Evolutionary conservation across 2,797 vertebrate species (phyloP).

Genomic region (Amblyopsis hoosieri): DNA sequence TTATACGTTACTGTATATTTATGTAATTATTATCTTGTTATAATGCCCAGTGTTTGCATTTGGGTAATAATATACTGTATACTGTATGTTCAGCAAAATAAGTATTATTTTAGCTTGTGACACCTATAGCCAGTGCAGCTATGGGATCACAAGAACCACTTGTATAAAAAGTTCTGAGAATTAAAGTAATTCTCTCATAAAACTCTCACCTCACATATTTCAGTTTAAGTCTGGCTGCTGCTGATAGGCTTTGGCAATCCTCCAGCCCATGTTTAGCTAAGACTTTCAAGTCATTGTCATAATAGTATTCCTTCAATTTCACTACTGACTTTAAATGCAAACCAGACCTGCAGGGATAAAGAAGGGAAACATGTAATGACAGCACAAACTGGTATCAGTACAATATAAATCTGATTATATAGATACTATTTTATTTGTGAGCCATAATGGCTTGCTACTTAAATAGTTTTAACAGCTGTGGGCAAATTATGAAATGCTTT

Average conservation of each 20-base stretch:
- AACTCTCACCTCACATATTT: slow-evolving; percentile 63
- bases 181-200: slow-evolving; percentile 51
- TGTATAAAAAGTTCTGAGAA: too few species aligned
- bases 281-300: slow-evolving; percentile 51
- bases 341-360: slow-evolving; percentile 42
- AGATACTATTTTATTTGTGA: not conserved
- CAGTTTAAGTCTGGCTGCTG: slow-evolving; percentile 44
- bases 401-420: not conserved
- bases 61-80: too few species aligned
- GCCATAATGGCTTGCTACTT: not conserved
- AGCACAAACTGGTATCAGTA: not conserved
- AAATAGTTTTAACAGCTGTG: slow-evolving; percentile 7
- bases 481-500: not conserved
- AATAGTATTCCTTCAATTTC: slow-evolving; percentile 51
- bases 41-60: too few species aligned
- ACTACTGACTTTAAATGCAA: slow-evolving; percentile 28
- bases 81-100: too few species aligned
- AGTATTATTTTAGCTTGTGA: too few species aligned
- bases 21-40: too few species aligned
- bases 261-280: slow-evolving; percentile 56
- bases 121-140: too few species aligned
- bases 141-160: too few species aligned
- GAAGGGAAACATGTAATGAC: slow-evolving; percentile 4
- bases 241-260: slow-evolving; percentile 45
- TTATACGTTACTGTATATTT: too few species aligned